Evolutionary conservation across 2,797 vertebrate genomes (phyloP).

Genomic region (Lindbergichthys nudifrons): DNA sequence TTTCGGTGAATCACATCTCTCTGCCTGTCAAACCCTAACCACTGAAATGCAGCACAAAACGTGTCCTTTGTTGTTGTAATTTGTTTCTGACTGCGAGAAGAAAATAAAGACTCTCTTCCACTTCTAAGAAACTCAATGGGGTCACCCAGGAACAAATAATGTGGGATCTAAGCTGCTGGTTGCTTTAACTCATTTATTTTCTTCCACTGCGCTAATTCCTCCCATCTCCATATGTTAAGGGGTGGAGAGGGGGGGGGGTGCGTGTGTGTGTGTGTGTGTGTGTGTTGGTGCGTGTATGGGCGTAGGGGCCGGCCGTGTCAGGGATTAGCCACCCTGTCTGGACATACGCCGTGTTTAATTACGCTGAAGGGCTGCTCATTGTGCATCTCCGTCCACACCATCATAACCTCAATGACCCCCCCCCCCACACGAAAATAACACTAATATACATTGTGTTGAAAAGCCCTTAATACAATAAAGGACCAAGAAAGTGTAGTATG

Average conservation of each 20-base stretch:
- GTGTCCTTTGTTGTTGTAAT: background rate
- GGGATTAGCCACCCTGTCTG: slow-evolving; percentile 85
- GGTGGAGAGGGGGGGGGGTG: slow-evolving; percentile 24
- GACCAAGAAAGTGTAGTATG: background rate
- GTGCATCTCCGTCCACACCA: slow-evolving; percentile 59
- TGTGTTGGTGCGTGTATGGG: slow-evolving; percentile 24
- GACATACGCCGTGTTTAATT: slow-evolving; percentile 82
- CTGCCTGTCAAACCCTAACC: background rate
- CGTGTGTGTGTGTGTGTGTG: background rate
- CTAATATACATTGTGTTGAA: background rate
- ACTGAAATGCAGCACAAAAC: background rate
- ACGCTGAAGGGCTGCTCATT: slow-evolving; percentile 73
- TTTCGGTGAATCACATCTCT: no score
- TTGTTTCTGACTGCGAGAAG: background rate
- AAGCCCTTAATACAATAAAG: background rate
- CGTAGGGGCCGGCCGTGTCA: slow-evolving; percentile 42
- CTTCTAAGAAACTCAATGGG: slow-evolving; percentile 62
- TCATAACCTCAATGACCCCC: slow-evolving; percentile 12
- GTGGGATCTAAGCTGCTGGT: slow-evolving; percentile 59
- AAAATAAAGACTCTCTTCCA: slow-evolving; percentile 13
- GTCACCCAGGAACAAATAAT: slow-evolving; percentile 69
- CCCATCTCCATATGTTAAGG: slow-evolving; percentile 83
- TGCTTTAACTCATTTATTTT: slow-evolving; percentile 83
- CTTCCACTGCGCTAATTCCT: slow-evolving; percentile 84
- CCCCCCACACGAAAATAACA: no score